Conservation (phyloP, 1,140 invertebrate genomes). For the Ptiloglossa arizonensis region DNA sequence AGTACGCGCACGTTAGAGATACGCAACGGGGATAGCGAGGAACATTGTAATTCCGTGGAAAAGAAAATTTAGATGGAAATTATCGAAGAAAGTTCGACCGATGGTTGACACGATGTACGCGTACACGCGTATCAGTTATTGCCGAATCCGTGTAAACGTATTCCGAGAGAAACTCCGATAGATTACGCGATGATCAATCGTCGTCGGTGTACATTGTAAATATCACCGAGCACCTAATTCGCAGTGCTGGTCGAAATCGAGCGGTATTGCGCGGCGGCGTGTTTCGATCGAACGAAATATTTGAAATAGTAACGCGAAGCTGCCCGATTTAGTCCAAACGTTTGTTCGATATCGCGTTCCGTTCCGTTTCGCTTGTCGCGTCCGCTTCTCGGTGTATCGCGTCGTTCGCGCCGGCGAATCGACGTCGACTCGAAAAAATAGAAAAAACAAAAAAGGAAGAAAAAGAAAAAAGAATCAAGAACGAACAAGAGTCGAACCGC, state of each 20-base stretch:
- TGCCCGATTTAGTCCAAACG: neutral
- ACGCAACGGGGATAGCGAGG: slow-evolving; percentile 32
- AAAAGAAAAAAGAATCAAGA: neutral
- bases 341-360: too few species aligned
- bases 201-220: slow-evolving; percentile 69
- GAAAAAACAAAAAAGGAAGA: neutral
- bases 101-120: slow-evolving; percentile 42
- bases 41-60: slow-evolving; percentile 34
- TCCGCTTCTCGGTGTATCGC: neutral
- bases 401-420: neutral
- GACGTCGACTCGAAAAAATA: neutral
- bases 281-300: neutral
- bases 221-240: slow-evolving; percentile 59
- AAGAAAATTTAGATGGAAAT: neutral
- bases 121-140: slow-evolving; percentile 28
- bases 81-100: neutral
- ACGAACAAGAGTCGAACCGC: neutral
- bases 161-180: slow-evolving; percentile 53
- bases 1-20: slow-evolving; percentile 44
- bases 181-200: slow-evolving; percentile 55
- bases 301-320: neutral
- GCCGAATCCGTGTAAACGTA: slow-evolving; percentile 50
- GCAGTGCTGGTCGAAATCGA: slow-evolving; percentile 5
- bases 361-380: neutral
- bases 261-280: too few species aligned